phyloP scores from a whole-genome alignment of 23 tunicate species.

The Diplosoma virens region DNA sequence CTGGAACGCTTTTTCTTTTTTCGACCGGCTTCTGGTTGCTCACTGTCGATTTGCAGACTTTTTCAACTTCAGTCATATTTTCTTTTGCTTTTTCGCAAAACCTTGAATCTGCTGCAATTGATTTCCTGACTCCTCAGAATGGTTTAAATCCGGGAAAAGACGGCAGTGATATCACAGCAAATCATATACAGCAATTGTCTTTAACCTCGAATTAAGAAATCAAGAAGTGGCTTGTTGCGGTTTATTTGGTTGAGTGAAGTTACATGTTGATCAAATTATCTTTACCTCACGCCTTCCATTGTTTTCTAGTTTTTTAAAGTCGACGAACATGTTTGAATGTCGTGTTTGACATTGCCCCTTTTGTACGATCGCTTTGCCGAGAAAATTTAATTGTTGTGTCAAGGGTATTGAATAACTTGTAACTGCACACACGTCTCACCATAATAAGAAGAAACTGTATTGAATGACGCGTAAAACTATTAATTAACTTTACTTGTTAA shows the following conservation, averaged over 20 bases:
- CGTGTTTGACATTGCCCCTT: conserved; percentile 18
- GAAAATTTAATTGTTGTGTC: conserved; percentile 36
- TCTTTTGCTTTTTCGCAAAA: background rate
- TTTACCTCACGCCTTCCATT: conserved; percentile 5
- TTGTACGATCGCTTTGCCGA: background rate
- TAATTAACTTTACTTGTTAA: too few relatives aligned
- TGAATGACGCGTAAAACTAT: too few relatives aligned
- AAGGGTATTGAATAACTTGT: conserved; percentile 10
- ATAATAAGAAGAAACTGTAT: too few relatives aligned
- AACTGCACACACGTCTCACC: background rate
- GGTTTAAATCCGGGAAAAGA: too few relatives aligned
- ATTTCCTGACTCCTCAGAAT: background rate
- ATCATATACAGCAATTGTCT: conserved; percentile 10
- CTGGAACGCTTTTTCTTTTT: background rate
- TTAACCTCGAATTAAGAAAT: background rate
- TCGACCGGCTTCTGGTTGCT: background rate
- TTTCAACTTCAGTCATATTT: conserved; percentile 27
- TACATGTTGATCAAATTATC: conserved; percentile 27
- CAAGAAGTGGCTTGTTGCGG: background rate
- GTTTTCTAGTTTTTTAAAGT: background rate
- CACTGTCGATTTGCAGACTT: conserved; percentile 39
- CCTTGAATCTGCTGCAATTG: background rate
- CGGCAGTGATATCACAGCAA: too few relatives aligned
- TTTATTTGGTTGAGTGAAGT: conserved; percentile 1
- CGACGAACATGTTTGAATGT: conserved; percentile 18